Evolutionary conservation across 1,140 invertebrate genomes (phyloP).

Genomic region (Panonychus citri): DNA sequence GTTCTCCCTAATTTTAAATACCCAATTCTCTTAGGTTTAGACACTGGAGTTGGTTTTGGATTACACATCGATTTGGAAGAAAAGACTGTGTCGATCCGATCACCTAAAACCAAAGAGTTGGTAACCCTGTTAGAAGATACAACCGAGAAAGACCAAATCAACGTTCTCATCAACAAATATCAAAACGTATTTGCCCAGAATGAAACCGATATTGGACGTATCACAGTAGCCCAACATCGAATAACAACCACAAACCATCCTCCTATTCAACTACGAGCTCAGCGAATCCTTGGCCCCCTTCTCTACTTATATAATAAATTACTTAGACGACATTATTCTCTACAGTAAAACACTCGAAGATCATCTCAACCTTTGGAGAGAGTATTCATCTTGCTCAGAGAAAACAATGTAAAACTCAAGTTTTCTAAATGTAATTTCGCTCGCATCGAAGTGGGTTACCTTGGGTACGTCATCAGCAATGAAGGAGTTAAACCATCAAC

Average conservation of each 20-base stretch:
- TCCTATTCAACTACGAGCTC: neutral
- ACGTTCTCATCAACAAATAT: neutral
- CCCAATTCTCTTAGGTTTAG: neutral
- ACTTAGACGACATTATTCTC: conserved; percentile 18
- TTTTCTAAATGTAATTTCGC: conserved; percentile 12
- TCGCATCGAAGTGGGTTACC: conserved; percentile 6
- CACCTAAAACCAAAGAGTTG: neutral
- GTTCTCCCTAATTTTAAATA: neutral
- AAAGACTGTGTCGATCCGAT: neutral
- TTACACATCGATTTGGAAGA: neutral
- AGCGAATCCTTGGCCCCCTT: conserved; percentile 16
- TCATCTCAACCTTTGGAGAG: conserved; percentile 1
- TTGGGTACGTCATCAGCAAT: conserved; percentile 18
- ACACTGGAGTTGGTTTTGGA: neutral
- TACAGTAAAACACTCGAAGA: conserved; percentile 12
- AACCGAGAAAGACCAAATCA: neutral
- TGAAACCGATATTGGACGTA: neutral
- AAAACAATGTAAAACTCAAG: conserved; percentile 14
- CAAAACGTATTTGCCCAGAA: neutral
- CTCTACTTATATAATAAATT: conserved; percentile 10
- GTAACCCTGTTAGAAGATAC: neutral
- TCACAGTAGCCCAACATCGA: neutral
- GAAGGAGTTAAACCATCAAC: conserved; percentile 18
- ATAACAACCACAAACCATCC: neutral
- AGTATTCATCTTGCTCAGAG: conserved; percentile 1